These are phyloP conservation scores for Melinaea marsaeus DNA, from an alignment of 2,888 invertebrate species.

Conservation along the genomic window DNA sequence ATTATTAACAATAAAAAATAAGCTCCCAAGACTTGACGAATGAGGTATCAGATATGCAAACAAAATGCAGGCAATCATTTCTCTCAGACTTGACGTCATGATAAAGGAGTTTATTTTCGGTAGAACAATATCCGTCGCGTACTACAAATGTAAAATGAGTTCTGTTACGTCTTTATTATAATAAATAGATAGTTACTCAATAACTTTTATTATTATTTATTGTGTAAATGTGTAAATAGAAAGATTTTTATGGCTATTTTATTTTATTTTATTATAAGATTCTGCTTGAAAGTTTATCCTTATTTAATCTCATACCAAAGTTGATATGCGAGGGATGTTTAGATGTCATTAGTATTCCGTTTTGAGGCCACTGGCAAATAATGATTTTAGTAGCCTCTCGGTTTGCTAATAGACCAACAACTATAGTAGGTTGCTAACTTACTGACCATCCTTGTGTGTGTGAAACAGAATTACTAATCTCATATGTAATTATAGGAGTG, in stretches of 20 bases:
- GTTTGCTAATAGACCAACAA: slow-evolving; percentile 6
- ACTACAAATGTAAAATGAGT: not conserved
- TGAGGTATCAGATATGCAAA: slow-evolving; percentile 62
- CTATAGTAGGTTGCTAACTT: too few relatives aligned
- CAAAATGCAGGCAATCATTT: slow-evolving; percentile 61
- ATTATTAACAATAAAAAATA: slow-evolving; percentile 29
- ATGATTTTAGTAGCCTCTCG: slow-evolving; percentile 10
- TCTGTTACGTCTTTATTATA: not conserved
- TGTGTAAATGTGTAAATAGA: too few relatives aligned
- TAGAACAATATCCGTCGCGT: not conserved
- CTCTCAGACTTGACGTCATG: slow-evolving; percentile 32
- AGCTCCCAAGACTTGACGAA: slow-evolving; percentile 51
- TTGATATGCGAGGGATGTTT: not conserved
- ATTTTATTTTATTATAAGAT: too few relatives aligned
- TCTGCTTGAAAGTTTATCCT: too few relatives aligned
- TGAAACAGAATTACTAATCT: slow-evolving; percentile 2
- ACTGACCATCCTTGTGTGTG: not conserved
- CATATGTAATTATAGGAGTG: not conserved
- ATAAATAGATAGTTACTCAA: too few relatives aligned
- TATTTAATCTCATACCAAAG: too few relatives aligned
- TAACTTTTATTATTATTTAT: too few relatives aligned
- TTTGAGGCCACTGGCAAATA: not conserved
- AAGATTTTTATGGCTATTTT: too few relatives aligned
- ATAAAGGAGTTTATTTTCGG: slow-evolving; percentile 28
- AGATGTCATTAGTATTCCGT: slow-evolving; percentile 15